Conservation (phyloP, 2,113 vertebrate species). For the Limnothrissa miodon region DNA sequence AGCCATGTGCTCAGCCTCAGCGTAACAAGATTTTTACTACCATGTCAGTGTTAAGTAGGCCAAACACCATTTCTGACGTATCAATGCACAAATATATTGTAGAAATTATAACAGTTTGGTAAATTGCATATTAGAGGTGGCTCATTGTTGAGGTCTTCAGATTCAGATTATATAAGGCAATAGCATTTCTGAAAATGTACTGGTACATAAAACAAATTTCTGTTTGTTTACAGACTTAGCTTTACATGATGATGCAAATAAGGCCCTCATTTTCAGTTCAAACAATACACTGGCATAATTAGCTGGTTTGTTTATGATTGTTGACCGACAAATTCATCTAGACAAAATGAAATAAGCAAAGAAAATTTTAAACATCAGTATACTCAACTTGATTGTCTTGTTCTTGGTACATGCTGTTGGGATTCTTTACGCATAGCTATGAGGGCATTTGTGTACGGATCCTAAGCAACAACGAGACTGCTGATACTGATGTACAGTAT, state of each 20-base stretch:
- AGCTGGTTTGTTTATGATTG: neutral
- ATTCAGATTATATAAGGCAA: neutral
- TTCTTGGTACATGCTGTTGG: conserved; percentile 3
- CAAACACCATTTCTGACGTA: neutral
- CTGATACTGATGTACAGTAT: neutral
- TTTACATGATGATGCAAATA: neutral
- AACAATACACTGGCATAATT: neutral
- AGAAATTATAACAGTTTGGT: neutral
- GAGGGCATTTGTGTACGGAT: neutral
- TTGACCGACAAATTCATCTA: neutral
- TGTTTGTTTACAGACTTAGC: neutral
- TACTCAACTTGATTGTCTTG: conserved; percentile 9
- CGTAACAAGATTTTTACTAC: neutral
- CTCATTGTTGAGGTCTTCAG: neutral
- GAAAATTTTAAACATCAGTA: neutral
- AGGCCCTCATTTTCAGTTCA: neutral
- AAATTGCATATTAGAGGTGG: neutral
- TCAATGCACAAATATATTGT: neutral
- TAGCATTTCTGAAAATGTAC: neutral
- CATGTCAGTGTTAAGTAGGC: neutral
- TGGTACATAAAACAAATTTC: neutral
- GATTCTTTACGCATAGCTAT: neutral
- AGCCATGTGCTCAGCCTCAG: neutral
- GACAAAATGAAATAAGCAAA: neutral
- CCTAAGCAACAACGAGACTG: neutral